phyloP scores from a whole-genome alignment of 2,797 vertebrate genomes.

The Catharus ustulatus region DNA sequence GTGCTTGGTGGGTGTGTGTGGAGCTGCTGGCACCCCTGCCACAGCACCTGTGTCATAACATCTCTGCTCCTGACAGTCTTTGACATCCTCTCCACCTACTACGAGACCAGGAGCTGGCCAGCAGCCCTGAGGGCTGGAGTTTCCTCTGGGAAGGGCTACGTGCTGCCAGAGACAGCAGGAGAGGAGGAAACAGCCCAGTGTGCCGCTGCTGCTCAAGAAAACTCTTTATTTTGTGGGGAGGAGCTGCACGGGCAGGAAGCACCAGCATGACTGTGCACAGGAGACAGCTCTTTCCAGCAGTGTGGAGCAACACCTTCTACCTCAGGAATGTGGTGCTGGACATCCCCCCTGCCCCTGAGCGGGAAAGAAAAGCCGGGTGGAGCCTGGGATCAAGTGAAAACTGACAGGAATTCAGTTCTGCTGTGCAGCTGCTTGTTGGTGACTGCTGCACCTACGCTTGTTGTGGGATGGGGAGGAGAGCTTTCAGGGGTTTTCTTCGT shows the following conservation, averaged over 20 bases:
- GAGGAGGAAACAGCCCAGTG: neutral
- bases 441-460: neutral
- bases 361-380: neutral
- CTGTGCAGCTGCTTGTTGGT: neutral
- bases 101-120: conserved; percentile 84
- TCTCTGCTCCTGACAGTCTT: conserved; percentile 80
- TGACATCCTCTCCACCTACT: conserved; percentile 84
- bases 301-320: neutral
- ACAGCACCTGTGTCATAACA: neutral
- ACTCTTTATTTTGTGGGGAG: conserved; percentile 5
- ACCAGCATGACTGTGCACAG: neutral
- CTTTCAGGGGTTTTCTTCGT: neutral
- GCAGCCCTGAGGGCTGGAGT: conserved; percentile 84
- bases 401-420: neutral
- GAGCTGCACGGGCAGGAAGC: neutral
- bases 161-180: conserved; percentile 45
- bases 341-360: neutral
- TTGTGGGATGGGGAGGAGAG: neutral
- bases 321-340: neutral
- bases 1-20: neutral
- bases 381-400: neutral
- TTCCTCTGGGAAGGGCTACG: conserved; percentile 86
- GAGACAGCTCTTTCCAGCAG: neutral
- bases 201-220: neutral
- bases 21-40: neutral